Conservation (phyloP, 2,797 vertebrate genomes). For the Schizopygopsis malacanthus region DNA sequence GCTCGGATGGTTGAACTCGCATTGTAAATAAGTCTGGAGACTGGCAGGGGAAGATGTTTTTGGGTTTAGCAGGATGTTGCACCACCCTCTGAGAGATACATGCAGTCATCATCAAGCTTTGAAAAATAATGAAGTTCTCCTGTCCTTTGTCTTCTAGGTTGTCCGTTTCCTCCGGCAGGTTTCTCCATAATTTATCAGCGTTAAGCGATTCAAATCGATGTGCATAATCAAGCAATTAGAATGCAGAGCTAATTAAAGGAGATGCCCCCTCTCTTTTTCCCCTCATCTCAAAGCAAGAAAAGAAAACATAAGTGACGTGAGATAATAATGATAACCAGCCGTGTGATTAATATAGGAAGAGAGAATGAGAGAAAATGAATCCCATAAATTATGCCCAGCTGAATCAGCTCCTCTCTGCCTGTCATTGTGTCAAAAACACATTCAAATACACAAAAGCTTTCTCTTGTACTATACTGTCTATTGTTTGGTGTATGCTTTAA, state of each 20-base stretch:
- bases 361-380: constrained; percentile 37
- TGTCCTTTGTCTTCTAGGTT: constrained; percentile 51
- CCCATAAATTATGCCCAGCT: constrained; percentile 36
- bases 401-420: constrained; percentile 8
- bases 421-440: constrained; percentile 2
- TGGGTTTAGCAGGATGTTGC: constrained; percentile 10
- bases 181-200: constrained; percentile 76
- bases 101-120: constrained; percentile 25
- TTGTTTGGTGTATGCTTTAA: not conserved
- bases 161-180: constrained; percentile 67
- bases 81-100: constrained; percentile 10
- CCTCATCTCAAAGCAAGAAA: constrained; percentile 61
- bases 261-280: constrained; percentile 48
- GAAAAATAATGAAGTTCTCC: constrained; percentile 75
- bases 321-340: constrained; percentile 45
- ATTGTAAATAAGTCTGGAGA: constrained; percentile 37
- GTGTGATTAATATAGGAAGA: constrained; percentile 35
- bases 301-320: constrained; percentile 52
- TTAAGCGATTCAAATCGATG: constrained; percentile 78
- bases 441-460: not conserved
- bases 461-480: no score
- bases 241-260: constrained; percentile 78
- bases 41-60: constrained; percentile 25
- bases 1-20: not conserved
- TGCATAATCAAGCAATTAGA: constrained; percentile 80